A percentile compares a stretch with the other conserved stretches of the same genome.
Conservation (phyloP, 2,888 invertebrate genomes). For the Helobdella robusta region DNA sequence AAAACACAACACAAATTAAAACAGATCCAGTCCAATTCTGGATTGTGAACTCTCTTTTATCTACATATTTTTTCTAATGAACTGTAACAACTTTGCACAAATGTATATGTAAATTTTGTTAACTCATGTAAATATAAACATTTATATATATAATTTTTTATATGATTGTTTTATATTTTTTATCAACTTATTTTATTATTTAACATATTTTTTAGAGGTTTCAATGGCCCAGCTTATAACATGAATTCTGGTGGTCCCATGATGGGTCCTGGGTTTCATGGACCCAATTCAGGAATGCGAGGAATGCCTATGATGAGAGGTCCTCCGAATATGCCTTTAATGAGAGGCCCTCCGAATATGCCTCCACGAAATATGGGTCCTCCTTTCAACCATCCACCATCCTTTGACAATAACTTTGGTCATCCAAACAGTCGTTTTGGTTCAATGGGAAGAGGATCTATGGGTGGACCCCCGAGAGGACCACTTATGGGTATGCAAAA, state of each 20-base stretch:
- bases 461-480: slow-evolving; percentile 27
- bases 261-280: slow-evolving; percentile 2
- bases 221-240: not conserved
- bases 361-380: slow-evolving; percentile 30
- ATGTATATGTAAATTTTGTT: no score
- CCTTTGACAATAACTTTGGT: slow-evolving; percentile 59
- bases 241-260: slow-evolving; percentile 12
- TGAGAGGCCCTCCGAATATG: slow-evolving; percentile 13
- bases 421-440: slow-evolving; percentile 43
- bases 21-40: no score
- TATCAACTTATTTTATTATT: no score
- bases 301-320: slow-evolving; percentile 15
- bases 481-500: slow-evolving; percentile 46
- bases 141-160: no score
- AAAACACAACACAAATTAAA: no score
- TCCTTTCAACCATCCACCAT: slow-evolving; percentile 51
- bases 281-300: slow-evolving; percentile 7
- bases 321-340: not conserved
- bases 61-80: no score
- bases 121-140: no score
- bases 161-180: no score
- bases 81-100: no score
- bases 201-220: not conserved
- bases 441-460: slow-evolving; percentile 30
- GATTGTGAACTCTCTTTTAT: no score